Evolutionary conservation across 2,888 invertebrate genomes (phyloP).

Genomic region (Sesamia inferens): DNA sequence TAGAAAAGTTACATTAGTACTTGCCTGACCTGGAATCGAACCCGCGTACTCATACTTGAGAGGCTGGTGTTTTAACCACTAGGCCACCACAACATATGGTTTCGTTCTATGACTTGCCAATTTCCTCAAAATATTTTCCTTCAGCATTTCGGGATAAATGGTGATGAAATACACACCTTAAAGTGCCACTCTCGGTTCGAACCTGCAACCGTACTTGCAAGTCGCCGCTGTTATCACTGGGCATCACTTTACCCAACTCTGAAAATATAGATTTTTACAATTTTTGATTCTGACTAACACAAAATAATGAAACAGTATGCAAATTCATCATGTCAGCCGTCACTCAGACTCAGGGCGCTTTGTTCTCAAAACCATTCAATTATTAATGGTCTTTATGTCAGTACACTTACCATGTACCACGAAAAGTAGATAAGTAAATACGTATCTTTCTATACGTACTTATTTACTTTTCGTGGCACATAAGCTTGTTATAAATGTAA

Average conservation of each 20-base stretch:
- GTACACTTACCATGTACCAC: slow-evolving; percentile 7
- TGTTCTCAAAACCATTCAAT: slow-evolving; percentile 18
- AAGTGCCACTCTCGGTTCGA: not conserved
- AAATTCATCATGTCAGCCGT: slow-evolving; percentile 19
- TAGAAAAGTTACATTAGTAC: too few species aligned
- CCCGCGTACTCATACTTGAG: too few species aligned
- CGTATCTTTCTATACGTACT: too few species aligned
- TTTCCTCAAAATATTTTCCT: too few species aligned
- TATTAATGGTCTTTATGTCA: not conserved
- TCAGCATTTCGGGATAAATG: too few species aligned
- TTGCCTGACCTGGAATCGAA: too few species aligned
- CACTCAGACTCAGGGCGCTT: slow-evolving; percentile 10
- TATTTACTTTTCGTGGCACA: too few species aligned
- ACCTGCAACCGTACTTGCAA: not conserved
- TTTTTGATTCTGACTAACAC: slow-evolving; percentile 3
- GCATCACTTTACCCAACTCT: not conserved
- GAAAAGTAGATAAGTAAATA: not conserved
- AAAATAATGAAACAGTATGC: slow-evolving; percentile 17
- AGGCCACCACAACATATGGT: too few species aligned
- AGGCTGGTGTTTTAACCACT: too few species aligned
- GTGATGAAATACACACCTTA: too few species aligned
- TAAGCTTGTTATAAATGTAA: too few species aligned
- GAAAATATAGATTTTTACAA: not conserved
- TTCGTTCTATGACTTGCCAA: too few species aligned
- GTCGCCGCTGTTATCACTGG: not conserved